phyloP scores from a whole-genome alignment of 2,888 invertebrate species.

The Thera britannica region DNA sequence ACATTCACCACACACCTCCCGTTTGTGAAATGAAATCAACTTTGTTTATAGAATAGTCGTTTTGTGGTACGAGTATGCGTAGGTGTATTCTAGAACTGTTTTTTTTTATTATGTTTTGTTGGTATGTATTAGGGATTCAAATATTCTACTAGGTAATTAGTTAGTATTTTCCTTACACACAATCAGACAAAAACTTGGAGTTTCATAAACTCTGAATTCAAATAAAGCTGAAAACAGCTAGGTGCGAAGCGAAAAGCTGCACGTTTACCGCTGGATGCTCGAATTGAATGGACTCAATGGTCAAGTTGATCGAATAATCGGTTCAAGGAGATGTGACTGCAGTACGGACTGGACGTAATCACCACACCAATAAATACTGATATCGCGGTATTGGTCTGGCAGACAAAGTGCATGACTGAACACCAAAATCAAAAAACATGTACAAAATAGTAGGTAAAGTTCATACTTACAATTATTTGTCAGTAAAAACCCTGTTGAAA shows the following conservation, averaged over 20 bases:
- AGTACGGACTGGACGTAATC: slow-evolving; percentile 24
- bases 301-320: slow-evolving; percentile 47
- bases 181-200: not conserved
- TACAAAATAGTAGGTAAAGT: not conserved
- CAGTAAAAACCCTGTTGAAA: slow-evolving; percentile 83
- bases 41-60: slow-evolving; percentile 35
- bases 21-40: slow-evolving; percentile 61
- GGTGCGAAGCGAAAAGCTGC: slow-evolving; percentile 28
- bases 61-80: not conserved
- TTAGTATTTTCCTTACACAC: slow-evolving; percentile 8
- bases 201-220: slow-evolving; percentile 20
- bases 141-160: not conserved
- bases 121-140: not conserved
- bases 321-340: slow-evolving; percentile 37
- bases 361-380: slow-evolving; percentile 1
- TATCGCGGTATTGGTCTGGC: not conserved
- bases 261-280: slow-evolving; percentile 16
- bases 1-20: slow-evolving; percentile 55
- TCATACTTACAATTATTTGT: slow-evolving; percentile 85
- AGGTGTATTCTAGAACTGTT: not conserved
- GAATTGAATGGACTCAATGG: slow-evolving; percentile 41
- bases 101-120: not conserved
- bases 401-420: not conserved
- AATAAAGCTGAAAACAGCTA: slow-evolving; percentile 22
- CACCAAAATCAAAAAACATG: not conserved